Evolutionary conservation across 2,888 invertebrate species (phyloP).

Genomic region (Sphinx pinastri): DNA sequence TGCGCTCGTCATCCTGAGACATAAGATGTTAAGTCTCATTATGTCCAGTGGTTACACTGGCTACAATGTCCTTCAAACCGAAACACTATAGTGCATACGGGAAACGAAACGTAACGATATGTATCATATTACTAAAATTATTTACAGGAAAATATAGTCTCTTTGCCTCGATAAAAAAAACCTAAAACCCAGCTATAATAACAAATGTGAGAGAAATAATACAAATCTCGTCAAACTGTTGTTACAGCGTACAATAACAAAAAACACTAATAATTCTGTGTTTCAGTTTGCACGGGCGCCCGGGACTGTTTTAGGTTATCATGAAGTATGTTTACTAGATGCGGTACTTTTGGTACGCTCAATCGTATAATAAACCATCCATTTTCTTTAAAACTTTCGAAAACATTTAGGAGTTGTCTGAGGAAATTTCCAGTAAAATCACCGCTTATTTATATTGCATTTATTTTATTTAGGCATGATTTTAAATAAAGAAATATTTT

Average conservation of each 20-base stretch:
- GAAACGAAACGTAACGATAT: too few relatives aligned
- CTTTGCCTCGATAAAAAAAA: neutral
- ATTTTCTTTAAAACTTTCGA: neutral
- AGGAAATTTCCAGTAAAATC: too few relatives aligned
- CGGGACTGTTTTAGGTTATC: conserved; percentile 54
- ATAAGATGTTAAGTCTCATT: too few relatives aligned
- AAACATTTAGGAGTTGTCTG: too few relatives aligned
- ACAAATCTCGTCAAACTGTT: conserved; percentile 24
- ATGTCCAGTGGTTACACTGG: too few relatives aligned
- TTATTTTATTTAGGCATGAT: too few relatives aligned
- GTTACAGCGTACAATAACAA: conserved; percentile 58
- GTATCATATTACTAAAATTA: neutral
- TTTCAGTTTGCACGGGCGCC: conserved; percentile 72
- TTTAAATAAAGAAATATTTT: too few relatives aligned
- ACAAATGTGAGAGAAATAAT: conserved; percentile 9
- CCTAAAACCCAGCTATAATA: neutral
- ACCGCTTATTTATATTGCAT: too few relatives aligned
- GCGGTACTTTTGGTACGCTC: conserved; percentile 23
- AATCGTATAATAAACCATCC: neutral
- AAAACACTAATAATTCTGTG: conserved; percentile 75
- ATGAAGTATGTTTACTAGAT: conserved; percentile 43
- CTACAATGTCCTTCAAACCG: too few relatives aligned
- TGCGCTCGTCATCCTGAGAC: too few relatives aligned
- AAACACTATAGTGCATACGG: too few relatives aligned
- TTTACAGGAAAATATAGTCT: neutral